These are phyloP conservation scores for Lithophane semibrunnea DNA, from an alignment of 2,888 invertebrate species.

Conservation along the genomic window DNA sequence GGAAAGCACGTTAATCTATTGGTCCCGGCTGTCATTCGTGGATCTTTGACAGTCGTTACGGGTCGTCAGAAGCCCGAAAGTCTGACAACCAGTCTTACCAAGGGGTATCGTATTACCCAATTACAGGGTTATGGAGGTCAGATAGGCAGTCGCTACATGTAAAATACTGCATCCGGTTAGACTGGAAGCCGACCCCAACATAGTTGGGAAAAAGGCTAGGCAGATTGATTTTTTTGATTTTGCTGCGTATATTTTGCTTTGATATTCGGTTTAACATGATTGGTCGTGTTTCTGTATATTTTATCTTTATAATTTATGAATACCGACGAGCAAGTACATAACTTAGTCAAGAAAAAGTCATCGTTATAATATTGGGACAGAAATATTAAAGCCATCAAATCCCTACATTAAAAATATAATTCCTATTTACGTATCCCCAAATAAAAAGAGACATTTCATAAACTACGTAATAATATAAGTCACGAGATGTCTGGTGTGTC, in stretches of 20 bases:
- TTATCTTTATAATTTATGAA: constrained; percentile 4
- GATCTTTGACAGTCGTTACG: too few relatives aligned
- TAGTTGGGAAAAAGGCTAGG: too few relatives aligned
- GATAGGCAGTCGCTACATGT: too few relatives aligned
- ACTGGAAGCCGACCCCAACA: too few relatives aligned
- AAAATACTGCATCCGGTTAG: too few relatives aligned
- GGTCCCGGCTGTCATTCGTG: too few relatives aligned
- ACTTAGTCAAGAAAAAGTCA: neutral
- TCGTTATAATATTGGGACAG: neutral
- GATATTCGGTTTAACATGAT: constrained; percentile 19
- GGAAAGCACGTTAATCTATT: too few relatives aligned
- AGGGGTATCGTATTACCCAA: too few relatives aligned
- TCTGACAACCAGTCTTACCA: too few relatives aligned
- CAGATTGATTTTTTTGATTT: too few relatives aligned
- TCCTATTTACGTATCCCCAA: constrained; percentile 3
- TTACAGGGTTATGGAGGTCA: too few relatives aligned
- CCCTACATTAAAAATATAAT: neutral
- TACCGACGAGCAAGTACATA: neutral
- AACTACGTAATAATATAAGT: constrained; percentile 29
- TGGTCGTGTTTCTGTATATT: constrained; percentile 12
- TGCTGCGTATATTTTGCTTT: constrained; percentile 24
- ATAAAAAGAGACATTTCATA: constrained; percentile 20
- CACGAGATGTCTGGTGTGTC: constrained; percentile 34
- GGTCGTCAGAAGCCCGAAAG: too few relatives aligned
- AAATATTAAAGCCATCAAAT: neutral